phyloP scores from a whole-genome alignment of 2,888 invertebrate genomes.

The Chloroclystis v-ata region DNA sequence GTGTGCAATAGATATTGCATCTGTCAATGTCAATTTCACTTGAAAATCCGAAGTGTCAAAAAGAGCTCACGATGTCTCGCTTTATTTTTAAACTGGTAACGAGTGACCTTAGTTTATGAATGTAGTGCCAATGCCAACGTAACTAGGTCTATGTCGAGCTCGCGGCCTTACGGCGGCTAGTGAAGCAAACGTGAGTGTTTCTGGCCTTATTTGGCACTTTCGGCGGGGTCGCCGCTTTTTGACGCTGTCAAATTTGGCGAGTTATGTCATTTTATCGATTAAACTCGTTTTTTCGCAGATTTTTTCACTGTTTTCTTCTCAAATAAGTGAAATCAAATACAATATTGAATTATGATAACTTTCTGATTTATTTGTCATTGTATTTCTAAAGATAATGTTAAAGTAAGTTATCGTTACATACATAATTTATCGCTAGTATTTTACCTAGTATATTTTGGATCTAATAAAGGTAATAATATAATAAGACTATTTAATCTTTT shows the following conservation, averaged over 20 bases:
- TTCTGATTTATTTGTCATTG: no score
- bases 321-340: no score
- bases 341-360: no score
- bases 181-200: slow-evolving; percentile 6
- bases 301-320: no score
- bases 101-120: slow-evolving; percentile 71
- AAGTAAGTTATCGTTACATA: no score
- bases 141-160: slow-evolving; percentile 74
- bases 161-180: slow-evolving; percentile 52
- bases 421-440: no score
- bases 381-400: no score
- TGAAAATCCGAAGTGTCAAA: slow-evolving; percentile 41
- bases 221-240: slow-evolving; percentile 40
- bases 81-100: slow-evolving; percentile 71
- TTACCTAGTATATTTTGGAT: no score
- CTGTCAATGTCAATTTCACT: slow-evolving; percentile 5
- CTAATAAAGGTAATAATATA: no score
- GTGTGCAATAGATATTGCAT: no score
- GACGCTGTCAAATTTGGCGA: slow-evolving; percentile 23
- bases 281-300: no score
- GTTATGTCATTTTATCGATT: slow-evolving; percentile 13
- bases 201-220: slow-evolving; percentile 22
- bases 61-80: slow-evolving; percentile 42
- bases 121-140: slow-evolving; percentile 76
- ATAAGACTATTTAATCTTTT: no score